Evolutionary conservation across 2,797 vertebrate genomes (phyloP), one percentile per base, ranked within the genome.

Genomic region (Notolabrus celidotus): DNA sequence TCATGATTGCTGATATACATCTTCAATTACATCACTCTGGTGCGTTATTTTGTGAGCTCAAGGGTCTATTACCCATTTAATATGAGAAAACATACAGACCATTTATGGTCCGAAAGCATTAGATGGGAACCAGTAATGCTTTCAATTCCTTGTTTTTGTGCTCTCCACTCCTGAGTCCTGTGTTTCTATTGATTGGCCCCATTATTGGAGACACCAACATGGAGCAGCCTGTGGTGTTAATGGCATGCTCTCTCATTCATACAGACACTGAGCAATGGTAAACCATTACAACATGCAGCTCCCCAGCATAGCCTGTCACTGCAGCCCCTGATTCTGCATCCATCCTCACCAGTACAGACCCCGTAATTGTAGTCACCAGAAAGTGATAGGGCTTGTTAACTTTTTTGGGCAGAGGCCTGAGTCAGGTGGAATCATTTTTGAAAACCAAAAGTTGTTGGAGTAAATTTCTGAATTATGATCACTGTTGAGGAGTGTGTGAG

Each of bases 151-250:
- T 83, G 74, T 80, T 86, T 86, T 78, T 78, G 57, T 79, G 58
- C 66, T 77, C 23, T 68, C 0, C 2, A 36, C 58, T 53, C 63
- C 43, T 52, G 51, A 79, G 63, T 78, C 73, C 46, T 67, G 19
- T 67, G 62, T 61, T 84, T 19, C 47, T 65, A 85, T 86, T 86
- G 88, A 90, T 88, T 80, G 71, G 65, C 53, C 82, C n/a, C 67
- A 88, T 91, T 86, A 90, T 82, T 57, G 23, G 54, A 82, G 84
- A 75, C 76, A 67, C 82, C 67, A 80, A 70, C 73, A 77, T 79
- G 60, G 59, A 74, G 71, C 71, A 67, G 74, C 77, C 82, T 74
- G 82, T 71, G 84, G 89, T 68, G 82, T 77, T 88, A 89, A 93
- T 90, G 84, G 82, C 70, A 63, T 41, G 34, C 74, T 67, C 76